Evolutionary conservation across 2,113 vertebrate genomes (phyloP).

Genomic region (Vombatus ursinus): DNA sequence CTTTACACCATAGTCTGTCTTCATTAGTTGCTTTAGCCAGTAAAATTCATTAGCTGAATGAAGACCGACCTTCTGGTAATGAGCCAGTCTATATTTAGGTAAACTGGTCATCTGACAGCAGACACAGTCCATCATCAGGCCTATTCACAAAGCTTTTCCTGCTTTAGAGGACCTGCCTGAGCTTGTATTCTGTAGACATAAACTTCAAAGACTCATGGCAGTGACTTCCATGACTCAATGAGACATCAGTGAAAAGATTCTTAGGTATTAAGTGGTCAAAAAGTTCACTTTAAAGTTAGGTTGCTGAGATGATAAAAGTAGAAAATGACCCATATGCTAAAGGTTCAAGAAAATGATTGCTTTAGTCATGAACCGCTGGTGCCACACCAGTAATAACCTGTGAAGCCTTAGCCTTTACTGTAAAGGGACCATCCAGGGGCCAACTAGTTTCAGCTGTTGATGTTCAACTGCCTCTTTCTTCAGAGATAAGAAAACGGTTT

Average conservation of each 20-base stretch:
- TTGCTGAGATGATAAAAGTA: neutral
- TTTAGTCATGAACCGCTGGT: neutral
- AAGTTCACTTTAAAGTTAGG: neutral
- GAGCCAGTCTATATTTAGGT: neutral
- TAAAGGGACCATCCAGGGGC: neutral
- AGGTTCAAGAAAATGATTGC: neutral
- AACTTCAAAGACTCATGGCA: neutral
- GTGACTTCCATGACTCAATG: neutral
- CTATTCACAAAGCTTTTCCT: neutral
- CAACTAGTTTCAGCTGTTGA: neutral
- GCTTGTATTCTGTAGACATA: neutral
- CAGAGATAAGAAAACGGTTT: neutral
- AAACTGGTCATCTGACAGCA: neutral
- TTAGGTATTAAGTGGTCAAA: neutral
- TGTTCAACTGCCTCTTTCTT: neutral
- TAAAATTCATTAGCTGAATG: neutral
- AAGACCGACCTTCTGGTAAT: neutral
- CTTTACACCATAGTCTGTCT: neutral
- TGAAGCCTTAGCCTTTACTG: neutral
- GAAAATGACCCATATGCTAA: neutral
- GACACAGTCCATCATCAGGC: neutral
- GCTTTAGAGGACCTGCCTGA: neutral
- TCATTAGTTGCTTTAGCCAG: neutral
- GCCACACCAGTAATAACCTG: neutral
- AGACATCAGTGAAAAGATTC: neutral